Evolutionary conservation across 2,797 vertebrate species (phyloP).

Genomic region (Notolabrus celidotus): DNA sequence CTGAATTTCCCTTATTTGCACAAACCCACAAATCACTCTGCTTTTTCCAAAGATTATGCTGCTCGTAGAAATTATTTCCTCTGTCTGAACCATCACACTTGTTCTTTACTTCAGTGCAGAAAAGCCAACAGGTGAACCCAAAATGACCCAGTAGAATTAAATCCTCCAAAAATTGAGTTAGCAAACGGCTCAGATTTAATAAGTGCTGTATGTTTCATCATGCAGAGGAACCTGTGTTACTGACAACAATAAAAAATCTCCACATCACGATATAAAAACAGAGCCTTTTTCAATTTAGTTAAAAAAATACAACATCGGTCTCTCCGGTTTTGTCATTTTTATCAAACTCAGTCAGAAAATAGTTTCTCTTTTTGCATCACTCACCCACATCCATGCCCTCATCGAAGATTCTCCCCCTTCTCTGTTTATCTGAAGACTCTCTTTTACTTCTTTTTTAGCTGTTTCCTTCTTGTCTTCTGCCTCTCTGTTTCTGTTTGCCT

Average conservation of each 20-base stretch:
- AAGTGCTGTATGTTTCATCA: neutral
- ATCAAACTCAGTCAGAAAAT: no score
- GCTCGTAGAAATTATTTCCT: neutral
- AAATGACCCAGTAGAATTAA: neutral
- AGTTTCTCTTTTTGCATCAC: conserved; percentile 18
- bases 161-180: neutral
- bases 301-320: neutral
- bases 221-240: neutral
- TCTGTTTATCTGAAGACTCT: neutral
- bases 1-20: neutral
- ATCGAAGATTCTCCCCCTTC: neutral
- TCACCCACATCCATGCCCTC: conserved; percentile 60
- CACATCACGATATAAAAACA: neutral
- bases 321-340: no score
- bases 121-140: neutral
- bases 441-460: conserved; percentile 7
- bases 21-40: neutral
- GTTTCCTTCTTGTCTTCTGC: neutral
- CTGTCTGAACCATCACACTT: neutral
- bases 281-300: neutral
- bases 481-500: conserved; percentile 20
- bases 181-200: neutral
- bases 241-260: neutral
- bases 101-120: neutral
- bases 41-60: conserved; percentile 12